Base-by-base conservation (phyloP, 1,140 invertebrate genomes). In the Drosophila setifemur region DNA sequence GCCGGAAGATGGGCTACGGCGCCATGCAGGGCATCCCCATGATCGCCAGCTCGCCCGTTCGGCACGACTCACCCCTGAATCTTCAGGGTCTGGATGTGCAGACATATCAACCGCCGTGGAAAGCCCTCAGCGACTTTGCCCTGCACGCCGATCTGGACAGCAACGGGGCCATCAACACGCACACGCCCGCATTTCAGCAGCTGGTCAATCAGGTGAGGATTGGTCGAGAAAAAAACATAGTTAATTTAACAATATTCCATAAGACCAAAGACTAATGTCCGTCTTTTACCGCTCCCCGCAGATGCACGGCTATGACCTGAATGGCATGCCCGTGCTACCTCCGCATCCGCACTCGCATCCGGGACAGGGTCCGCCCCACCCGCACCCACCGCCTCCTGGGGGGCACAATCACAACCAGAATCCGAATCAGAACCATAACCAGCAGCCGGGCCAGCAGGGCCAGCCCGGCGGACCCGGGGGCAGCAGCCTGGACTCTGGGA, bases 81-180 rank as follows among this genome's bases (percentile, higher is more conserved):
- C 93, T 97, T 90, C 95, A 96, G 79, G 95, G 95, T 7, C 92
- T 98, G 26, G 96, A 98, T 91, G 97, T 99, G 23, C 97, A 97
- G 78, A 96, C 96, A 54, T 99, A 99, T 92, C 97, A 98, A 91
- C 97, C 97, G 31, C 97, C 97, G 7, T 99, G 97, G 98, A 98
- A 99, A 92, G 96, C 97, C 33, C 94, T 99, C 11, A 96, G 95
- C 23, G 97, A 99, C 89, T 99, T 98, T 91, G 97, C 97, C 47
- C 94, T 98, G 67, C 96, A 98, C 90, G 96, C 96, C 1, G 97
- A 98, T 91, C 92, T 98, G 6, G 97, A 99, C 64, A 92, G 94
- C 78, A 91, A 93, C 28, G 92, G 92, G 12, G 91, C 92, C 16
- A 94, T 96, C 78, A 96, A 96, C 81, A 94, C 96, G 8, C 95